Evolutionary conservation across 2,113 vertebrate genomes (phyloP).

Genomic region (Chinchilla lanigera): DNA sequence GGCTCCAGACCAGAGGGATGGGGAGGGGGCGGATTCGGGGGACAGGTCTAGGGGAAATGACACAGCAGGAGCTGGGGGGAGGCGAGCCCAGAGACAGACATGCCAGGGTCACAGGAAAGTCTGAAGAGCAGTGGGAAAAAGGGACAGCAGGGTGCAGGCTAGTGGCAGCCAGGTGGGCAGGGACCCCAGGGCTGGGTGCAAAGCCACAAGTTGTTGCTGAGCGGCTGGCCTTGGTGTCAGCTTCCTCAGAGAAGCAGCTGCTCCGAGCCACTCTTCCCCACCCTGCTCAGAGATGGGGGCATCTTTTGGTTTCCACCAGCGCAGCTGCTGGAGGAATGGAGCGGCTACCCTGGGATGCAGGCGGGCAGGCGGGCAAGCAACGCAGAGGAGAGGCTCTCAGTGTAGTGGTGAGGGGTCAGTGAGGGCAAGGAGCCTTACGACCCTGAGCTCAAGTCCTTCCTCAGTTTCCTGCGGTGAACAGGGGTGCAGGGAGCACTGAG

Average conservation of each 20-base stretch:
- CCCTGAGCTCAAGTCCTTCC: background rate
- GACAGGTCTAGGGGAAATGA: constrained; percentile 10
- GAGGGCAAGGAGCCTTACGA: background rate
- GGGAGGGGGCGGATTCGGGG: background rate
- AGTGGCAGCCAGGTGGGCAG: constrained; percentile 27
- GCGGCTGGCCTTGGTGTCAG: constrained; percentile 70
- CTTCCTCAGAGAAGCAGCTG: constrained; percentile 76
- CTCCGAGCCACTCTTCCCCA: constrained; percentile 47
- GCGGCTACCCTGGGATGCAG: background rate
- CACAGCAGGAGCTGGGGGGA: background rate
- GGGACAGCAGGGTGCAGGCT: constrained; percentile 18
- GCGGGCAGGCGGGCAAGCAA: background rate
- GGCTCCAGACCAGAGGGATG: background rate
- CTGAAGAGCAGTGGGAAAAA: constrained; percentile 46
- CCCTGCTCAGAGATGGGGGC: background rate
- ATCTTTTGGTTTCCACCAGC: constrained; percentile 35
- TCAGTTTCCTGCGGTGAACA: constrained; percentile 41
- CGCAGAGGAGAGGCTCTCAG: background rate
- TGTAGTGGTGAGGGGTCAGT: background rate
- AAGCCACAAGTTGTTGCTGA: constrained; percentile 68
- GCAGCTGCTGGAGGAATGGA: constrained; percentile 65
- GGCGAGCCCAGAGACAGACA: background rate
- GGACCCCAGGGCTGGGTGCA: constrained; percentile 54
- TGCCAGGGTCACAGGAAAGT: constrained; percentile 22
- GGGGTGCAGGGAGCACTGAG: background rate